Base-by-base conservation (phyloP, 2,797 vertebrate species). In the Taeniopygia guttata region DNA sequence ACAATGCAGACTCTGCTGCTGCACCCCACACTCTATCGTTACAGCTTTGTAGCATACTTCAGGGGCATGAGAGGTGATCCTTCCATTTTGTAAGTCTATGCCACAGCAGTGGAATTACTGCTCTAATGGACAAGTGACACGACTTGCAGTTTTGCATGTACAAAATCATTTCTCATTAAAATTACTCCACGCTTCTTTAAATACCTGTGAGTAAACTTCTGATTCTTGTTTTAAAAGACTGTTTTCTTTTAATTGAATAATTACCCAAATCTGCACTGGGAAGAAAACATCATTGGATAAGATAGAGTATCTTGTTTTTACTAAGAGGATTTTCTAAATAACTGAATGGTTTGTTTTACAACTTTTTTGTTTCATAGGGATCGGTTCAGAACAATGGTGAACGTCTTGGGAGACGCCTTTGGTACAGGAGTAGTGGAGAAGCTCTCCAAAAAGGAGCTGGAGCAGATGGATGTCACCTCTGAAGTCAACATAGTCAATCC, bases 341-440 rank as follows among this genome's bases (percentile, higher is more conserved):
- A 67, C 22, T 36, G 38, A 84, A 63, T 89, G 6, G 9, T 45
- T 80, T 86, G 27, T 86, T 89, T 97, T 36, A 96, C 51, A 32
- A 63, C 8, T 22, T 88, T 62, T 97, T 91, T 96, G 10, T 95
- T 95, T 86, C 82, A 5, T 92, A 99, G 99, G 95, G 99, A 99
- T 96, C 98, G 99, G 60, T 99, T 99, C 97, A 98, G 99, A 83
- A 99, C 99, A 10, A 99, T 99, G 99, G 98, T 99, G 97, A 99
- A 99, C 10, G 99, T 99, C 72, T 98, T 99, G 18, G 99, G 99
- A 13, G 99, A 99, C 8, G 99, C 99, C 5, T 99, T 98, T 30
- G 99, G 99, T 32, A 98, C 99, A 1, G 99, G 98, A 12, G 98
- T 99, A 8, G 99, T 99, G 78, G 99, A 99, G 97, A 99, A 99